Conservation (phyloP, 2,113 vertebrate genomes). For the Dicerorhinus sumatrensis region DNA sequence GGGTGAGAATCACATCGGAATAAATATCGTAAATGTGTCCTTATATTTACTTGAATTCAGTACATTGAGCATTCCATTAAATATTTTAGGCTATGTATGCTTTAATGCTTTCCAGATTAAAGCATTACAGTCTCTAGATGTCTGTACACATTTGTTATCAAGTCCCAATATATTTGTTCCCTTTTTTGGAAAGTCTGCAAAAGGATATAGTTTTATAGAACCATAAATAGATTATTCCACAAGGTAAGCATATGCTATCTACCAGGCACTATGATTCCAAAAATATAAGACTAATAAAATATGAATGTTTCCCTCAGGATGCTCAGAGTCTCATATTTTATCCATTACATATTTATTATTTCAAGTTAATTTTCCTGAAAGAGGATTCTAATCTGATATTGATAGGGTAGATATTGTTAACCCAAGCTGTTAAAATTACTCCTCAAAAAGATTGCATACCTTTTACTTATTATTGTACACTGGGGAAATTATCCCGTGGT, state of each 20-base stretch:
- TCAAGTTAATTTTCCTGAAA: neutral
- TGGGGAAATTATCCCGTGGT: neutral
- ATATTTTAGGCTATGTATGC: neutral
- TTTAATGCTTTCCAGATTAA: neutral
- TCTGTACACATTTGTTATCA: neutral
- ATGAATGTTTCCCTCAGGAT: neutral
- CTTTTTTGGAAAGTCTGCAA: neutral
- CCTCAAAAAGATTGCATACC: neutral
- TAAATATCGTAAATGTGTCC: neutral
- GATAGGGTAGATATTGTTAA: neutral
- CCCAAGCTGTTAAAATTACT: neutral
- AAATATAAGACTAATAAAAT: neutral
- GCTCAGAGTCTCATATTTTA: neutral
- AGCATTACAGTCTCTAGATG: neutral
- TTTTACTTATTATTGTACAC: neutral
- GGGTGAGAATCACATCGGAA: neutral
- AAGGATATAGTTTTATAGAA: neutral
- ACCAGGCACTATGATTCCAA: neutral
- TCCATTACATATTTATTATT: neutral
- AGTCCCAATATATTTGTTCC: neutral
- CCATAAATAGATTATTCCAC: neutral
- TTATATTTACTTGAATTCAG: neutral
- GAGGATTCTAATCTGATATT: neutral
- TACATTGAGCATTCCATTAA: neutral
- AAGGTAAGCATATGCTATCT: neutral